Base-by-base conservation (phyloP, 2,113 vertebrate genomes). In the Syrmaticus mikado region DNA sequence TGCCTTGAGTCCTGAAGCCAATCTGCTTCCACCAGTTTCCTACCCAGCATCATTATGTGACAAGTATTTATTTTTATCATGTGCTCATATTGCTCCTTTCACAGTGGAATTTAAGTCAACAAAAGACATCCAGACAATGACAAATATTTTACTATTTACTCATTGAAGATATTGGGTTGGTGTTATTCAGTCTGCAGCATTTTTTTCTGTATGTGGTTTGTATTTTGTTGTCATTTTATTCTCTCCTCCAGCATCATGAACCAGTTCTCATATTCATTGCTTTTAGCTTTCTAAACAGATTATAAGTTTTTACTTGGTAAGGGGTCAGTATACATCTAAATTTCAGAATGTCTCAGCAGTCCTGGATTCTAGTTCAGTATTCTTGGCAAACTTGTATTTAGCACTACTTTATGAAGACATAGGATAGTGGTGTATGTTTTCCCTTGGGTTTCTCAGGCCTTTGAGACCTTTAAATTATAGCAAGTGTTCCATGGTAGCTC, bases 381-480 rank as follows among this genome's bases (percentile, higher is more conserved):
- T 62, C 22, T 13, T 0, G 1, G 40, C 19, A 43, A 81, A 55
- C 25, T 74, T 71, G 41, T 40, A 58, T 62, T 76, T 55, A 64
- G 28, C 65, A 78, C 32, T 25, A 27, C 55, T 55, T 46, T 57
- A 11, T 60, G 65, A 78, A 75, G 21, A 52, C 21, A 25, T 5
- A 43, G 48, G 43, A 48, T 2, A 41, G 14, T 6, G 21, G 36
- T 27, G 16, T 16, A 17, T 21, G 19, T 46, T 90, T 28, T 57
- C 22, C 11, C 8, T 5, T 1, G 1, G 9, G 13, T 30, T 82
- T 68, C 28, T 61, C 61, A 68, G 11, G 67, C 10, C 2, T 48
- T 30, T 17, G 40, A 8, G 5, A 5, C 3, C 45, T 20, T 57
- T n/a, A 13, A 36, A 16, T 27, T 62, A 17, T 38, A 0, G 6